These are phyloP conservation scores for Clanis bilineata DNA, from an alignment of 2,888 invertebrate genomes.

Conservation along the genomic window DNA sequence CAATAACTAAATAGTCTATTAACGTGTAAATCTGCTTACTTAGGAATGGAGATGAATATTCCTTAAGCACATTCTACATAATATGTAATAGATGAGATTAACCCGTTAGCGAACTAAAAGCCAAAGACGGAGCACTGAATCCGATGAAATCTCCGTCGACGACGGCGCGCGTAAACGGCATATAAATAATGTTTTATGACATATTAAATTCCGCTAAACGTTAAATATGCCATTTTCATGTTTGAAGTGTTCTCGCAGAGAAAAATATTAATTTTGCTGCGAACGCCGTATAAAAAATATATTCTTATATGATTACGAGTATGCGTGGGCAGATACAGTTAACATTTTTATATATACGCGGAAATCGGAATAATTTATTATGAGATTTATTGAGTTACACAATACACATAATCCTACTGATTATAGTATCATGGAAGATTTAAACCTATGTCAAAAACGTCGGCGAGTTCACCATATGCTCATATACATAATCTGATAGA, in stretches of 20 bases:
- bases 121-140: conserved; percentile 32
- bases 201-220: conserved; percentile 73
- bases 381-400: not conserved
- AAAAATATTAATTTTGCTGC: conserved; percentile 51
- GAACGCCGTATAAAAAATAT: not conserved
- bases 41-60: conserved; percentile 1
- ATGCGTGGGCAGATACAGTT: not conserved
- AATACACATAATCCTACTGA: no score
- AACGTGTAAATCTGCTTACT: not conserved
- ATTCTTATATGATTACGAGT: not conserved
- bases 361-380: not conserved
- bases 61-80: not conserved
- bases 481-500: conserved; percentile 49
- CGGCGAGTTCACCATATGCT: conserved; percentile 47
- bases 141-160: conserved; percentile 53
- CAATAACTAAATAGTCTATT: not conserved
- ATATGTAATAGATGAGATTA: conserved; percentile 45
- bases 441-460: conserved; percentile 50
- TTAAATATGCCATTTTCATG: conserved; percentile 71
- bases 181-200: conserved; percentile 76
- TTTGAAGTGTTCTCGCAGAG: conserved; percentile 54
- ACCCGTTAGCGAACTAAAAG: conserved; percentile 41
- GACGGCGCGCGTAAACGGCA: conserved; percentile 56
- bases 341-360: not conserved
- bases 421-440: conserved; percentile 38